Percentiles rank a stretch among this genome's conserved stretches.
These are phyloP conservation scores for Drosophila lacertosa DNA, from an alignment of 1,140 invertebrate genomes.

Conservation along the genomic window DNA sequence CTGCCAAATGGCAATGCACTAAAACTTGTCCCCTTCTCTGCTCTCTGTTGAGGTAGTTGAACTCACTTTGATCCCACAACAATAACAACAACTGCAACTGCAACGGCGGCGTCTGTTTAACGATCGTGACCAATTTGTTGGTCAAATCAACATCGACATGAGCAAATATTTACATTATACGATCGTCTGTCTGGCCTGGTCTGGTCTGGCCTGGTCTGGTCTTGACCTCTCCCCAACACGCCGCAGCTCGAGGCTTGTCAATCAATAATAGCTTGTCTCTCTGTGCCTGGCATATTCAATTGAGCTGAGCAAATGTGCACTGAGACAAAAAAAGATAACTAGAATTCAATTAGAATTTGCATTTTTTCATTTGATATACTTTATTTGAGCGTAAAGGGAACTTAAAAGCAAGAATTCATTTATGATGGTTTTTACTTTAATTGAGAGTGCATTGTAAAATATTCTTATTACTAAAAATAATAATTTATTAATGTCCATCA, in stretches of 20 bases:
- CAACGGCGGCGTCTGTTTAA: conserved; percentile 69
- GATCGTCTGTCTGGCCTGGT: conserved; percentile 41
- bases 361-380: no score
- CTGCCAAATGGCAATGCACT: conserved; percentile 48
- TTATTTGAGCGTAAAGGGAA: no score
- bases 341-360: no score
- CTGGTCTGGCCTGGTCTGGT: conserved; percentile 6
- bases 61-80: conserved; percentile 46
- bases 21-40: background rate
- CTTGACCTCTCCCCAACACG: conserved; percentile 8
- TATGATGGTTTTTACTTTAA: no score
- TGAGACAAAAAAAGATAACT: background rate
- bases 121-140: conserved; percentile 81
- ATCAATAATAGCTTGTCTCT: conserved; percentile 58
- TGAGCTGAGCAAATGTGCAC: conserved; percentile 20
- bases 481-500: no score
- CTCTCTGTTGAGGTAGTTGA: conserved; percentile 55
- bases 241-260: conserved; percentile 45
- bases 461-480: no score
- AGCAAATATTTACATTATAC: conserved; percentile 75
- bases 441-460: no score
- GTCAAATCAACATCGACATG: conserved; percentile 66
- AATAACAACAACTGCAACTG: conserved; percentile 20
- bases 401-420: no score
- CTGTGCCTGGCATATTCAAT: conserved; percentile 72